These are phyloP conservation scores for Ctena decussata DNA, from an alignment of 2,888 invertebrate genomes.

Conservation along the genomic window DNA sequence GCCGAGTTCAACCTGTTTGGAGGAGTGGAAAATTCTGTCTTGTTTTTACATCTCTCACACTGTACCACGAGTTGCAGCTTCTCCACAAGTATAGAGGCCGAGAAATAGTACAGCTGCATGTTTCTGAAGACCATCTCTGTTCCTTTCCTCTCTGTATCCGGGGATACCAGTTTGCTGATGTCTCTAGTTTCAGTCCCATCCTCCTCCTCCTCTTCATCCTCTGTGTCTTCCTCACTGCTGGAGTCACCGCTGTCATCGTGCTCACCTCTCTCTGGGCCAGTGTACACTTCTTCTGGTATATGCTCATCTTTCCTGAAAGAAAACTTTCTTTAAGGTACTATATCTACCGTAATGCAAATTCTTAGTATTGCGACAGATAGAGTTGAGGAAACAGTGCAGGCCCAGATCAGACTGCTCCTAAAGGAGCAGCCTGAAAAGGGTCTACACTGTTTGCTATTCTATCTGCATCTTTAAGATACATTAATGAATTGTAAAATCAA, in stretches of 20 bases:
- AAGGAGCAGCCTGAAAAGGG: no score
- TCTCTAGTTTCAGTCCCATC: constrained; percentile 8
- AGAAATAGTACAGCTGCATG: constrained; percentile 82
- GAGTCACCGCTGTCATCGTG: background rate
- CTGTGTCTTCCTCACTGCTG: constrained; percentile 39
- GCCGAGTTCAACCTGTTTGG: constrained; percentile 76
- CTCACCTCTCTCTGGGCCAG: constrained; percentile 32
- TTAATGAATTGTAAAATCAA: no score
- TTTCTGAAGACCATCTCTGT: constrained; percentile 84
- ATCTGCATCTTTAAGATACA: no score
- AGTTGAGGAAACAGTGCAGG: no score
- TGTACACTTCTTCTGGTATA: constrained; percentile 53
- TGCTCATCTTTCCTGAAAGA: constrained; percentile 13
- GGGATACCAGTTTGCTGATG: constrained; percentile 23
- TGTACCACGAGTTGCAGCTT: constrained; percentile 81
- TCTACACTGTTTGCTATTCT: no score
- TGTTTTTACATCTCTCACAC: constrained; percentile 83
- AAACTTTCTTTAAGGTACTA: no score
- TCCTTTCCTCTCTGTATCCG: constrained; percentile 77
- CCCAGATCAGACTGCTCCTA: no score
- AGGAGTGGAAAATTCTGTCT: constrained; percentile 79
- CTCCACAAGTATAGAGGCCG: constrained; percentile 81
- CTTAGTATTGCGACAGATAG: no score
- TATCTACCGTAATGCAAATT: no score
- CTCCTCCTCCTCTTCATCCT: constrained; percentile 13